Base-by-base conservation (phyloP, 2,797 vertebrate genomes). In the Melanotaenia parkinsoni region DNA sequence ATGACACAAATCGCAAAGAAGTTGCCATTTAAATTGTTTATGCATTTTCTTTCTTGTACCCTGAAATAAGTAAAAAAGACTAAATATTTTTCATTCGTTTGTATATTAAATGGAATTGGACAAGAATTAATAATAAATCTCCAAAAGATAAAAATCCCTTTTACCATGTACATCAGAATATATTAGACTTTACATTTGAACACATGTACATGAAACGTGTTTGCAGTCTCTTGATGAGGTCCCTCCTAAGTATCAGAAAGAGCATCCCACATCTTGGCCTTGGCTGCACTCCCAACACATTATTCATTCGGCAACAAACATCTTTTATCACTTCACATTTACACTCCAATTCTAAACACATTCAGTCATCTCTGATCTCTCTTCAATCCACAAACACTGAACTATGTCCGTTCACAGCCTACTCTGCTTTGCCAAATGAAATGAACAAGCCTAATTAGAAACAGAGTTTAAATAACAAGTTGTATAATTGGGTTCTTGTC, bases 1-100 rank as follows among this genome's bases (percentile, higher is more conserved):
- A 56, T 82, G 81, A 86, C 86, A 82, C 76, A 77, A 80, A 88
- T 76, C 65, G 67, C 59, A 80, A 79, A 90, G 80, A 30, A 84
- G 70, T 67, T 81, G 80, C 84, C 84, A 69, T 81, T 81, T 86
- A 78, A 85, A 61, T 88, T 76, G 70, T 87, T 88, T 85, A 83
- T 88, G 74, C 80, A 81, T 54, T 32, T 73, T 65, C 74, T 40
- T 75, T 75, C 72, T 79, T 81, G 70, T 78, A 63, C n/a, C 63
- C 26, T 28, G 68, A 84, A 58, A 79, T 43, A 63, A 50, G 28
- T 72, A 73, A 75, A 82, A 73, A 68, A 81, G 63, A 76, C 61
- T n/a, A 53, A 56, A 78, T 81, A 59, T 72, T 32, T 63, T 38
- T 62, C 47, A 69, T 13, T 71, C 0, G 26, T 76, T 85, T 28